Conservation (phyloP, 2,888 invertebrate species). For the Hypomecis atomaria region DNA sequence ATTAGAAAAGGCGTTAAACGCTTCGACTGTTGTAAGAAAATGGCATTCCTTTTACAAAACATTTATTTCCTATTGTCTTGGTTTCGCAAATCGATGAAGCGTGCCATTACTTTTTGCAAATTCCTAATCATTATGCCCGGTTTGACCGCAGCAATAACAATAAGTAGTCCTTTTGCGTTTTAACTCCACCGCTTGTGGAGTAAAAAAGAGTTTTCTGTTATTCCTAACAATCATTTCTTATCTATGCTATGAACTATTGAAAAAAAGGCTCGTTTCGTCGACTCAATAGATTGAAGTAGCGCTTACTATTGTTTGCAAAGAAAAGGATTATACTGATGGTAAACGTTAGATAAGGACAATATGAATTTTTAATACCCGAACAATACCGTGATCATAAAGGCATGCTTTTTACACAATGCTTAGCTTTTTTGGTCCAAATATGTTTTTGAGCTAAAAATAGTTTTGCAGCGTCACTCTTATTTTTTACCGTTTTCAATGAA, state of each 20-base stretch:
- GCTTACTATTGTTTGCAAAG: conserved; percentile 55
- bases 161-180: conserved; percentile 5
- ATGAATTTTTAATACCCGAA: conserved; percentile 14
- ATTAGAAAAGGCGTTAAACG: too few species aligned
- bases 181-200: background rate
- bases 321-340: conserved; percentile 55
- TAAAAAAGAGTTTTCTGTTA: conserved; percentile 8
- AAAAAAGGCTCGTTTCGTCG: conserved; percentile 27
- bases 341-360: conserved; percentile 32
- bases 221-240: conserved; percentile 15
- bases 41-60: conserved; percentile 1
- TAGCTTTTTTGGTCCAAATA: conserved; percentile 4
- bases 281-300: conserved; percentile 54
- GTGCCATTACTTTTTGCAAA: conserved; percentile 21
- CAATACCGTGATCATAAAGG: conserved; percentile 18
- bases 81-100: conserved; percentile 12
- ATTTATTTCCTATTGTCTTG: conserved; percentile 15
- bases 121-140: background rate
- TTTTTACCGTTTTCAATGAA: background rate
- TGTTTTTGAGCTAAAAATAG: conserved; percentile 3
- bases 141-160: background rate
- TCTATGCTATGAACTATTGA: conserved; percentile 18
- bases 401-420: conserved; percentile 2
- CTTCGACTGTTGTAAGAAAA: background rate
- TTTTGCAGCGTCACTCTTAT: background rate